Percentiles rank a stretch among this genome's conserved stretches.
These are phyloP conservation scores for Amblyjoppa fuscipennis DNA, from an alignment of 2,888 invertebrate genomes.

Conservation along the genomic window DNA sequence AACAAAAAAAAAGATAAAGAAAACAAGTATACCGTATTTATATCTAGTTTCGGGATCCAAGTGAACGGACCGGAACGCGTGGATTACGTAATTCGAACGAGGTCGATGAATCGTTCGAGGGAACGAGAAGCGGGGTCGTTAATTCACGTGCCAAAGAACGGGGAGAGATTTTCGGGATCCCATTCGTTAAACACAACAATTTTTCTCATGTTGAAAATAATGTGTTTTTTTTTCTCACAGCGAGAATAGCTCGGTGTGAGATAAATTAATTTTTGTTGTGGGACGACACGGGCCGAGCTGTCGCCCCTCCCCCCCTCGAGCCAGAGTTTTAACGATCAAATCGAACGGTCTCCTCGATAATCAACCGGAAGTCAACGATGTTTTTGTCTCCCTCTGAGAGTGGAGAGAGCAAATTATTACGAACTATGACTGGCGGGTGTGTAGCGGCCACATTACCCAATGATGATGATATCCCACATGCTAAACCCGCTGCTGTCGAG, in stretches of 20 bases:
- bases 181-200: no score
- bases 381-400: conserved; percentile 24
- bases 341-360: conserved; percentile 29
- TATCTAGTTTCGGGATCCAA: not conserved
- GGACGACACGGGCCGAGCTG: not conserved
- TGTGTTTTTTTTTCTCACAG: not conserved
- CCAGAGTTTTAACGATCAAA: not conserved
- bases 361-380: conserved; percentile 58
- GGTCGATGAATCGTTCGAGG: conserved; percentile 32
- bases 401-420: conserved; percentile 58
- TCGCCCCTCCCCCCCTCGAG: not conserved
- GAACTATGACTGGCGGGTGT: conserved; percentile 15
- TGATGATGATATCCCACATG: conserved; percentile 66
- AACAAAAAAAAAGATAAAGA: not conserved
- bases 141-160: not conserved
- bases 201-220: no score
- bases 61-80: conserved; percentile 7
- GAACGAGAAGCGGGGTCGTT: not conserved
- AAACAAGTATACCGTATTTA: no score
- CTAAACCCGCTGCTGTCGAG: conserved; percentile 12
- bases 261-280: not conserved
- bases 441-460: conserved; percentile 65
- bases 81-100: conserved; percentile 28
- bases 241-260: conserved; percentile 1
- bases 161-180: no score